Evolutionary conservation across 92 coral and sea anemone genomes (phyloP).

Genomic region (Phenganax marumi): DNA sequence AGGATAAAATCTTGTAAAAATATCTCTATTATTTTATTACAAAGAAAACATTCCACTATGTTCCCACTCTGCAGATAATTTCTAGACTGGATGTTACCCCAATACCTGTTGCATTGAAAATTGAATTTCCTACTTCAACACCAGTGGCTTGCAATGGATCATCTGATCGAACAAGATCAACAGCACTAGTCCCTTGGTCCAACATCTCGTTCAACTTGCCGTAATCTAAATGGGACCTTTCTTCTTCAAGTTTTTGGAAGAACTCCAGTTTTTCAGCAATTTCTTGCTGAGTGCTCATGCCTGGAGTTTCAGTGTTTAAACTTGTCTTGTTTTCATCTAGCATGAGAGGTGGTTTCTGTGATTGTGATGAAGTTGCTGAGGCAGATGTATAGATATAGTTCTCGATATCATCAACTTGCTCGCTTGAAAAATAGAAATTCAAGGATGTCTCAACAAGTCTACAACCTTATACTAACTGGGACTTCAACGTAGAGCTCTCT

Average conservation of each 20-base stretch:
- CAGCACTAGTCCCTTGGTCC: slow-evolving; percentile 29
- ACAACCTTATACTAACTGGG: too few relatives aligned
- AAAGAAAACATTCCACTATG: too few relatives aligned
- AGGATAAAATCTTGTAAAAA: too few relatives aligned
- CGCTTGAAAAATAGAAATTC: slow-evolving; percentile 33
- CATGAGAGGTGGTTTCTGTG: slow-evolving; percentile 28
- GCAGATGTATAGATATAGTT: slow-evolving; percentile 54
- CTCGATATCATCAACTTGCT: slow-evolving; percentile 64
- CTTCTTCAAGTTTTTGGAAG: slow-evolving; percentile 61
- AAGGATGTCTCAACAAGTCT: neutral
- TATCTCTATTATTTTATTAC: too few relatives aligned
- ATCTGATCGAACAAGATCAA: slow-evolving; percentile 32
- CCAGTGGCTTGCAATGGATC: slow-evolving; percentile 87
- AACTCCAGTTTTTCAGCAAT: slow-evolving; percentile 71
- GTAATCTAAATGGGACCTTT: slow-evolving; percentile 65
- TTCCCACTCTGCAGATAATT: neutral
- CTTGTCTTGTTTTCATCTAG: neutral
- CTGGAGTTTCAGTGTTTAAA: slow-evolving; percentile 28
- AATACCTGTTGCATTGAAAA: slow-evolving; percentile 82
- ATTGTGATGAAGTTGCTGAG: slow-evolving; percentile 55
- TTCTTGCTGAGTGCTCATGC: slow-evolving; percentile 81
- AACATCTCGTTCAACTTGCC: slow-evolving; percentile 71
- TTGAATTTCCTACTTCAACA: slow-evolving; percentile 85
- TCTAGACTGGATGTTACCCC: too few relatives aligned
- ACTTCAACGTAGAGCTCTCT: too few relatives aligned